These are phyloP conservation scores for Camponotus vicinus DNA, from an alignment of 1,140 invertebrate species.

Conservation along the genomic window DNA sequence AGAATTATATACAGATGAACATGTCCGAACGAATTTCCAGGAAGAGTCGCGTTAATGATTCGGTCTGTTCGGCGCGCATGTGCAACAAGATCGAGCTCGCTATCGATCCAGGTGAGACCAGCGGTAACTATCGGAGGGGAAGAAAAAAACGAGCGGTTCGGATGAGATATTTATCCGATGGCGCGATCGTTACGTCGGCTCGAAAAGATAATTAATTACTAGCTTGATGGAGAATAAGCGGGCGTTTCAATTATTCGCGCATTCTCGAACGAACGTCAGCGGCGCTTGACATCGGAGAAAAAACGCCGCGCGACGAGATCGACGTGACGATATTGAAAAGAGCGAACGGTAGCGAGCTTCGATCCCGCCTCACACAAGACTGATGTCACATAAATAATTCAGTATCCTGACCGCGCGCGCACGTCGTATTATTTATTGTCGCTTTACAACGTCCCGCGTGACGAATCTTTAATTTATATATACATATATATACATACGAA, in stretches of 20 bases:
- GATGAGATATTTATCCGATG: slow-evolving; percentile 59
- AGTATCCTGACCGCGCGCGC: slow-evolving; percentile 38
- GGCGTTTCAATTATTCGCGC: slow-evolving; percentile 52
- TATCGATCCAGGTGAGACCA: slow-evolving; percentile 67
- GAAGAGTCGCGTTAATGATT: slow-evolving; percentile 75
- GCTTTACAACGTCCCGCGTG: slow-evolving; percentile 50
- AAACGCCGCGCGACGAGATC: slow-evolving; percentile 59
- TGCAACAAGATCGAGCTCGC: slow-evolving; percentile 78
- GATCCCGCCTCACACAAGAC: slow-evolving; percentile 80
- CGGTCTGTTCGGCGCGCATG: slow-evolving; percentile 75
- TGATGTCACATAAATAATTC: slow-evolving; percentile 79
- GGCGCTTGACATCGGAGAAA: slow-evolving; percentile 38
- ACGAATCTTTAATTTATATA: slow-evolving; percentile 72
- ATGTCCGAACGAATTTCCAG: slow-evolving; percentile 74
- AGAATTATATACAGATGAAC: neutral
- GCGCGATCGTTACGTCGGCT: slow-evolving; percentile 41
- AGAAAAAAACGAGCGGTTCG: slow-evolving; percentile 3
- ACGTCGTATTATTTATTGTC: slow-evolving; percentile 67
- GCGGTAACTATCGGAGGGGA: neutral
- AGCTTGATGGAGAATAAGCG: slow-evolving; percentile 19
- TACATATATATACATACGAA: slow-evolving; percentile 46
- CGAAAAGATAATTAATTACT: slow-evolving; percentile 63
- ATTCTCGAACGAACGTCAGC: slow-evolving; percentile 15
- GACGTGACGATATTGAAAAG: slow-evolving; percentile 67
- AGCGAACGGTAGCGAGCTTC: slow-evolving; percentile 74